These are phyloP conservation scores for Benthochromis sp. DNA, from an alignment of 2,113 vertebrate species.

Conservation along the genomic window DNA sequence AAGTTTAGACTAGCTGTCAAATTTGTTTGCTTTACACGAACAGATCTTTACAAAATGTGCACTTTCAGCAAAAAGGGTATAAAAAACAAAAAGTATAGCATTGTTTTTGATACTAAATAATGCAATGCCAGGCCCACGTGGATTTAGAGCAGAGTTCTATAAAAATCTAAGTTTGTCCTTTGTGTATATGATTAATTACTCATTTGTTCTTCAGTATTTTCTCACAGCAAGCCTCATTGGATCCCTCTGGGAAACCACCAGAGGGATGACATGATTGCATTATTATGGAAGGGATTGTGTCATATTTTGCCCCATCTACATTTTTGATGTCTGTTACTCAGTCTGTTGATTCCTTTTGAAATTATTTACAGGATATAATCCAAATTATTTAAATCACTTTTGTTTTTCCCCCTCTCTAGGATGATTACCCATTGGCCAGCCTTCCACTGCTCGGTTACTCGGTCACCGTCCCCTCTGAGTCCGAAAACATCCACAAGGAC, in stretches of 20 bases:
- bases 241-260: not conserved
- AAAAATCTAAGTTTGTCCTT: not conserved
- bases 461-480: slow-evolving; percentile 85
- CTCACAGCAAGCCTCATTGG: not conserved
- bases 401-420: slow-evolving; percentile 64
- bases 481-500: slow-evolving; percentile 97
- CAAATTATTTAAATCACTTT: not conserved
- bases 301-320: not conserved
- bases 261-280: not conserved
- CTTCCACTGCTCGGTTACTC: slow-evolving; percentile 94
- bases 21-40: not conserved
- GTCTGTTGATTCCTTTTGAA: not conserved
- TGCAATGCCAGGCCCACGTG: not conserved
- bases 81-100: not conserved
- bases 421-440: slow-evolving; percentile 95
- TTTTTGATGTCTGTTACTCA: not conserved
- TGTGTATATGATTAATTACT: not conserved
- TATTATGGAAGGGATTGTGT: not conserved
- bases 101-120: not conserved
- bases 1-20: not conserved
- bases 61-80: not conserved
- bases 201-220: not conserved
- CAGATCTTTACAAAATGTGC: not conserved
- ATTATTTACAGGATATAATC: not conserved
- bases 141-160: not conserved